Conservation (phyloP, 2,113 vertebrate species). For the Stercorarius parasiticus region DNA sequence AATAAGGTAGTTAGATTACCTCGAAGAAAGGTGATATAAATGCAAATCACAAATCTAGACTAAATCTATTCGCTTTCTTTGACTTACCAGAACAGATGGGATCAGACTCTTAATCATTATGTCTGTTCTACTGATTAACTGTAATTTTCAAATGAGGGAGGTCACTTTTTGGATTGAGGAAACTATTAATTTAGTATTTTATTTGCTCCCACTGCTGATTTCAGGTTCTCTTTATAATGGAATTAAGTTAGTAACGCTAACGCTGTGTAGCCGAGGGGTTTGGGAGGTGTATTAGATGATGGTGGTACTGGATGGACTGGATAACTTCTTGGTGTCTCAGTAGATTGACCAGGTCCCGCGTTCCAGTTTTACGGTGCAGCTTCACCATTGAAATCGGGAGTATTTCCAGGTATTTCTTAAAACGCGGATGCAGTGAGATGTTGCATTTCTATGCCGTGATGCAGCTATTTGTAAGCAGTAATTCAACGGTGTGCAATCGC, state of each 20-base stretch:
- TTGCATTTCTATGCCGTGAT: fast-evolving
- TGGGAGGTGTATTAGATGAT: too few relatives aligned
- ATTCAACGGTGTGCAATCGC: neutral
- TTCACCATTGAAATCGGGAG: neutral
- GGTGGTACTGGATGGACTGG: too few relatives aligned
- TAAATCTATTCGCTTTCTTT: neutral
- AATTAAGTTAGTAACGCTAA: neutral
- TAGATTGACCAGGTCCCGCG: fast-evolving
- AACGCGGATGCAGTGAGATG: neutral
- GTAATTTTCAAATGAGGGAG: neutral
- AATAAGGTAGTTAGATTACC: neutral
- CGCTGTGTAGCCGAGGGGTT: neutral
- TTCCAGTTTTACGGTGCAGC: too few relatives aligned
- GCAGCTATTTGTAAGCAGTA: neutral
- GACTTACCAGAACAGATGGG: neutral
- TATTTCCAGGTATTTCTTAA: neutral
- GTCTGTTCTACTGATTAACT: neutral
- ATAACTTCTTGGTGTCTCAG: neutral
- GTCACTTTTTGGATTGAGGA: neutral
- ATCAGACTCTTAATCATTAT: neutral
- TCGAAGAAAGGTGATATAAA: neutral
- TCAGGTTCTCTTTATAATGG: neutral
- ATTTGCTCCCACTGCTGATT: neutral
- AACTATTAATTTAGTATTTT: neutral
- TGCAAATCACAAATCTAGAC: neutral